These are phyloP conservation scores for Coenonympha arcania DNA, from an alignment of 2,888 invertebrate genomes.

Conservation along the genomic window DNA sequence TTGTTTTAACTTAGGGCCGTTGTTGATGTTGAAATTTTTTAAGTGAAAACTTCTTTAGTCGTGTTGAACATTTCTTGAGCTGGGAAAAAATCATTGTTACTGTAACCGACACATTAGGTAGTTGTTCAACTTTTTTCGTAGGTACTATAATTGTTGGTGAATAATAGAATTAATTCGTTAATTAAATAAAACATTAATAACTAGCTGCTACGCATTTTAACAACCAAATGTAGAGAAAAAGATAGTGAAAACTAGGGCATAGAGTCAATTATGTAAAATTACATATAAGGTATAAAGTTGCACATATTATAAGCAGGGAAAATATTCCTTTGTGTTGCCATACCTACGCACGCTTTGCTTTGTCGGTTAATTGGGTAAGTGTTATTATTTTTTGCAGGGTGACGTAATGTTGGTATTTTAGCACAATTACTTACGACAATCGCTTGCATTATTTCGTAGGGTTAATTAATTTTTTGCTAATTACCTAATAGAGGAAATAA, in stretches of 20 bases:
- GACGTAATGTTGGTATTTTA: neutral
- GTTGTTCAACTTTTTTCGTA: too few species aligned
- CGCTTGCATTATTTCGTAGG: neutral
- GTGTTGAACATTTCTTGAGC: too few species aligned
- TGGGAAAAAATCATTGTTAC: neutral
- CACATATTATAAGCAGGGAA: neutral
- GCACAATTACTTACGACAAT: neutral
- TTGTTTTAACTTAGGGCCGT: too few species aligned
- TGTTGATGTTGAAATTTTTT: too few species aligned
- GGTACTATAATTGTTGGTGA: too few species aligned
- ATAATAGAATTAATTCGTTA: too few species aligned
- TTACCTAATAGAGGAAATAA: conserved; percentile 1
- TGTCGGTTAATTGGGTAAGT: conserved; percentile 3
- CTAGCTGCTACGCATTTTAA: too few species aligned
- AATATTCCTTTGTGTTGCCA: conserved; percentile 7
- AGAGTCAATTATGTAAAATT: neutral
- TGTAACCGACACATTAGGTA: too few species aligned
- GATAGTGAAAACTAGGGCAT: neutral
- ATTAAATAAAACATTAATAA: too few species aligned
- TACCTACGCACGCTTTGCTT: conserved; percentile 3
- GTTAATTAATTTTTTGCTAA: neutral
- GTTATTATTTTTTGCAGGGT: conserved; percentile 1
- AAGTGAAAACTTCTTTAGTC: too few species aligned
- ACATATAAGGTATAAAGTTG: neutral
- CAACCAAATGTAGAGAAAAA: too few species aligned